Conservation (phyloP, 1,140 invertebrate species). For the Oryzaephilus surinamensis region DNA sequence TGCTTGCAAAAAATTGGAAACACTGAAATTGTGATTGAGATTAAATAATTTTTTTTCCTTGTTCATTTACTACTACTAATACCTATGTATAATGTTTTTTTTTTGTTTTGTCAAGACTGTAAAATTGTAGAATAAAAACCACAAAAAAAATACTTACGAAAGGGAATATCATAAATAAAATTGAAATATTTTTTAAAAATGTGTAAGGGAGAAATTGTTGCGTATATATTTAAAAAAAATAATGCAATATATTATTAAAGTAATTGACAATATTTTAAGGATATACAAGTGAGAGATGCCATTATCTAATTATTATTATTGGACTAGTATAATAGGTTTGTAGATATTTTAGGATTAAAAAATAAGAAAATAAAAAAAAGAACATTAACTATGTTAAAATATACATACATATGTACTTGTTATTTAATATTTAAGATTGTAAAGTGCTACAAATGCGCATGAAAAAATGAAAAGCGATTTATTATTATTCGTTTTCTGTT, state of each 20-base stretch:
- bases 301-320: constrained; percentile 10
- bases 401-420: constrained; percentile 10
- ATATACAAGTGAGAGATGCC: constrained; percentile 9
- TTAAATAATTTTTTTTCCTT: constrained; percentile 8
- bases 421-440: constrained; percentile 17
- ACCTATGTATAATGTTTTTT: background rate
- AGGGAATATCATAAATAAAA: too few relatives aligned
- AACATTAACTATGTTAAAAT: background rate
- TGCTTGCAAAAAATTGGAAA: constrained; percentile 23
- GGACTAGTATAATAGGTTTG: constrained; percentile 11
- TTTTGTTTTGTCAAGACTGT: too few relatives aligned
- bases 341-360: constrained; percentile 4
- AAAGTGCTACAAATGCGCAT: background rate
- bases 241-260: too few relatives aligned
- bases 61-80: constrained; percentile 7
- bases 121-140: too few relatives aligned
- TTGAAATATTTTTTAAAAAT: too few relatives aligned
- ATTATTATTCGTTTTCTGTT: background rate
- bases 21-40: constrained; percentile 23
- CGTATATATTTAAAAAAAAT: too few relatives aligned
- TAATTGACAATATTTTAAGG: constrained; percentile 19
- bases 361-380: background rate
- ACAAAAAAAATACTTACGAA: too few relatives aligned
- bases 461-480: background rate
- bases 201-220: too few relatives aligned